phyloP scores from a whole-genome alignment of 2,888 invertebrate species.

The Tachina grossa region DNA sequence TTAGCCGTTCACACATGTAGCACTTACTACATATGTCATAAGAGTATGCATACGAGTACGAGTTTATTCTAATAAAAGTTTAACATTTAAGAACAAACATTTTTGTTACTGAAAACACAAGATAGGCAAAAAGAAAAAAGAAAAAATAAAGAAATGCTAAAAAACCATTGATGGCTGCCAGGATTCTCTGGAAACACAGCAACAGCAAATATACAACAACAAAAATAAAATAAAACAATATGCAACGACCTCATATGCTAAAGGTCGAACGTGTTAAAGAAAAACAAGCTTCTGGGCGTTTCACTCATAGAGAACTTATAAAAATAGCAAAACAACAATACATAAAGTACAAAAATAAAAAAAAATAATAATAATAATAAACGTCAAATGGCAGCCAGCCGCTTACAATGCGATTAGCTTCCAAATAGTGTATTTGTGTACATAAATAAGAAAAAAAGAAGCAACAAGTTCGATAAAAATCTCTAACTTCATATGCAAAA shows the following conservation, averaged over 20 bases:
- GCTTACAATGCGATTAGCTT: conserved; percentile 59
- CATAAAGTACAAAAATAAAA: neutral
- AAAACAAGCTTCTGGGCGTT: conserved; percentile 73
- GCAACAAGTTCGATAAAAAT: conserved; percentile 51
- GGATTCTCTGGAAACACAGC: conserved; percentile 50
- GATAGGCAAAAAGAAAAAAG: conserved; percentile 1
- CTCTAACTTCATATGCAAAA: conserved; percentile 45
- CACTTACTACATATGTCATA: conserved; percentile 57
- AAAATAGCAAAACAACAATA: conserved; percentile 29
- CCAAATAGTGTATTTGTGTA: conserved; percentile 42
- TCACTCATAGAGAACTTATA: conserved; percentile 72
- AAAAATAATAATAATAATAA: conserved; percentile 16
- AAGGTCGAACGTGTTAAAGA: conserved; percentile 68
- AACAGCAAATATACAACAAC: conserved; percentile 29
- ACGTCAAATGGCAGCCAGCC: conserved; percentile 62
- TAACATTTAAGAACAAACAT: conserved; percentile 56
- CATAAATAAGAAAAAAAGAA: conserved; percentile 20
- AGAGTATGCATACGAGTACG: conserved; percentile 34
- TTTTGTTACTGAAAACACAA: conserved; percentile 9
- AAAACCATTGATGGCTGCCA: conserved; percentile 53
- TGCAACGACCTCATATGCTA: conserved; percentile 66
- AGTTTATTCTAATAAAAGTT: conserved; percentile 66
- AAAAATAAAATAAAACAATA: conserved; percentile 55
- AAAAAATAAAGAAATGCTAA: neutral
- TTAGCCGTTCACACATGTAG: conserved; percentile 59